Percentiles rank a stretch among this genome's conserved stretches.
Conservation (phyloP, 2,888 invertebrate species). For the Sialis lutaria region DNA sequence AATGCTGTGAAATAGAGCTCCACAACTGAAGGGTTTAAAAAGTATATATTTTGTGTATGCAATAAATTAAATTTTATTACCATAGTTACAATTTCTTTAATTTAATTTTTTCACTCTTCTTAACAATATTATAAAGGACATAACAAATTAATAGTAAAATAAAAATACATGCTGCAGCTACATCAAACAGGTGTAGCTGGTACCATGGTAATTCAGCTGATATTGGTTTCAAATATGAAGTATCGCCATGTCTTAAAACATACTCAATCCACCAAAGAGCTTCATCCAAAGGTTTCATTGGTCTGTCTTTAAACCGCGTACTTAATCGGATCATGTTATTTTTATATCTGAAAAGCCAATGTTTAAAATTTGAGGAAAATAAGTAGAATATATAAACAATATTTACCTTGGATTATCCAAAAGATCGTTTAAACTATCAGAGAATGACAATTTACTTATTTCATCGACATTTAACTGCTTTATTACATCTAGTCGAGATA, state of each 20-base stretch:
- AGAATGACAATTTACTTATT: not conserved
- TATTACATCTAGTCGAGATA: constrained; percentile 11
- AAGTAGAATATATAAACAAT: no score
- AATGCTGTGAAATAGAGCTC: no score
- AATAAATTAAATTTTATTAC: no score
- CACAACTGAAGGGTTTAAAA: no score
- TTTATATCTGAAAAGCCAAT: not conserved
- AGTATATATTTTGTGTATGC: no score
- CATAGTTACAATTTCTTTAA: no score
- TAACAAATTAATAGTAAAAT: no score
- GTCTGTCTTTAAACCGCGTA: not conserved
- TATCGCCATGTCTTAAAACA: constrained; percentile 1
- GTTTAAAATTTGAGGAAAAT: no score
- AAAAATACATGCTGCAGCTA: not conserved
- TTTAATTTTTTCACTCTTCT: no score
- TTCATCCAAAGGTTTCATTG: not conserved
- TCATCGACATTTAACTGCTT: constrained; percentile 2
- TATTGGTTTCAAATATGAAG: not conserved
- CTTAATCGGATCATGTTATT: not conserved
- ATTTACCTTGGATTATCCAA: constrained; percentile 1
- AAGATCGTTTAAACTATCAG: constrained; percentile 1
- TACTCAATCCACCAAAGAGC: constrained; percentile 3
- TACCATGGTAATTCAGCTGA: constrained; percentile 4
- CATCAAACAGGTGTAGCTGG: constrained; percentile 4
- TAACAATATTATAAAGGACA: no score